phyloP scores from a whole-genome alignment of 2,888 invertebrate species.

The Amiota mariae region DNA sequence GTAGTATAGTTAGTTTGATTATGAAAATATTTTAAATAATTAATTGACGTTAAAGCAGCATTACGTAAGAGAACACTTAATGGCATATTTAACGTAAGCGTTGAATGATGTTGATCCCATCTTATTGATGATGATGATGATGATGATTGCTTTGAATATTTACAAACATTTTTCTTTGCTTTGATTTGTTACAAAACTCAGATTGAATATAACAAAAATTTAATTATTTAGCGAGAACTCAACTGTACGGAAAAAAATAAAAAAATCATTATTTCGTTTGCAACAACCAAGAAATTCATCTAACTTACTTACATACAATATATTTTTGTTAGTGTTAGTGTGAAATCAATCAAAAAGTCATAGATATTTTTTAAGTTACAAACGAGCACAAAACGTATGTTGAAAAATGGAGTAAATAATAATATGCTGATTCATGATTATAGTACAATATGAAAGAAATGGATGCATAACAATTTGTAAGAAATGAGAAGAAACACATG shows the following conservation, averaged over 20 bases:
- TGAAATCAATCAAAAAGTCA: background rate
- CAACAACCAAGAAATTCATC: background rate
- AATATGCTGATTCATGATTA: too few species aligned
- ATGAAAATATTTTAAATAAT: conserved; percentile 28
- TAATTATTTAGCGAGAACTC: conserved; percentile 9
- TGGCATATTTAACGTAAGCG: conserved; percentile 4
- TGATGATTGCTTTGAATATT: conserved; percentile 59
- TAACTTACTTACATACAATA: background rate
- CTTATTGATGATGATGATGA: too few species aligned
- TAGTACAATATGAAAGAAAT: too few species aligned
- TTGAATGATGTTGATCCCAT: background rate
- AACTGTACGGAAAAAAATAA: background rate
- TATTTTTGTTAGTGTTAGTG: conserved; percentile 5
- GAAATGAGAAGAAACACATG: too few species aligned
- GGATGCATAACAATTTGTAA: too few species aligned
- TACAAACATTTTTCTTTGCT: conserved; percentile 70
- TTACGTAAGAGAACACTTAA: conserved; percentile 33
- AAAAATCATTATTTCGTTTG: background rate
- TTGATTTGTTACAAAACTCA: conserved; percentile 51
- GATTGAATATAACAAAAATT: background rate
- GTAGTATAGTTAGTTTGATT: background rate
- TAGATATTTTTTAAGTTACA: background rate
- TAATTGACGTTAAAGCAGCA: conserved; percentile 55
- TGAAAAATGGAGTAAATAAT: too few species aligned
- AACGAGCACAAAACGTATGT: conserved; percentile 1